A percentile compares a stretch with the other conserved stretches of the same genome.
phyloP scores from a whole-genome alignment of 2,797 vertebrate genomes.

The Hirundo rustica region DNA sequence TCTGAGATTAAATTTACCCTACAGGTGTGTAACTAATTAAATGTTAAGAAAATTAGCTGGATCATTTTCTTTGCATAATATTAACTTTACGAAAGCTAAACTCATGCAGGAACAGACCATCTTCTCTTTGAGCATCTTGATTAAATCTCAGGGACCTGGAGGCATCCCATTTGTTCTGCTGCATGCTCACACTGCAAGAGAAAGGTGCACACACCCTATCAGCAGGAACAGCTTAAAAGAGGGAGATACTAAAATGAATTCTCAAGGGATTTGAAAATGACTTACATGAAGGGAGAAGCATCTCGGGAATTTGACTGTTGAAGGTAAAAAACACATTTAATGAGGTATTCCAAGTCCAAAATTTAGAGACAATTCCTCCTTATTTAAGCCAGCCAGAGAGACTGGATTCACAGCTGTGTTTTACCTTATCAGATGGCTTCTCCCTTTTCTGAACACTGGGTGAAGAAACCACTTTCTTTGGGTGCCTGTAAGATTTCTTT shows the following conservation, averaged over 20 bases:
- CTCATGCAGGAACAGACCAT: constrained; percentile 78
- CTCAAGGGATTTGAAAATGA: constrained; percentile 34
- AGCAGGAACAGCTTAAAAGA: background rate
- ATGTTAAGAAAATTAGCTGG: background rate
- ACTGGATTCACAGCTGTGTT: background rate
- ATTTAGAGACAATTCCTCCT: background rate
- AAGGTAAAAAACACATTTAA: constrained; percentile 6
- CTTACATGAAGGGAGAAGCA: constrained; percentile 92
- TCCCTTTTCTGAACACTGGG: constrained; percentile 89
- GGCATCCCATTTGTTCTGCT: constrained; percentile 96
- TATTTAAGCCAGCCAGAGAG: background rate
- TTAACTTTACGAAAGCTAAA: background rate
- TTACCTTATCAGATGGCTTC: constrained; percentile 86
- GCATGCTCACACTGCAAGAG: constrained; percentile 86
- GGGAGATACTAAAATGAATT: background rate
- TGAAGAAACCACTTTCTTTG: constrained; percentile 90
- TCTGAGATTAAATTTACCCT: background rate
- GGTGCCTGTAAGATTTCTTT: constrained; percentile 84
- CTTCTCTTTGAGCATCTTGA: constrained; percentile 96
- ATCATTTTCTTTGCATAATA: background rate
- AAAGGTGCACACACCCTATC: background rate
- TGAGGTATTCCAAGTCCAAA: background rate
- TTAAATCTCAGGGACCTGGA: constrained; percentile 93
- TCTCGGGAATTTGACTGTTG: constrained; percentile 83
- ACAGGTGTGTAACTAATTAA: background rate